Conservation (phyloP, 2,113 vertebrate genomes). For the Bothrops jararaca region DNA sequence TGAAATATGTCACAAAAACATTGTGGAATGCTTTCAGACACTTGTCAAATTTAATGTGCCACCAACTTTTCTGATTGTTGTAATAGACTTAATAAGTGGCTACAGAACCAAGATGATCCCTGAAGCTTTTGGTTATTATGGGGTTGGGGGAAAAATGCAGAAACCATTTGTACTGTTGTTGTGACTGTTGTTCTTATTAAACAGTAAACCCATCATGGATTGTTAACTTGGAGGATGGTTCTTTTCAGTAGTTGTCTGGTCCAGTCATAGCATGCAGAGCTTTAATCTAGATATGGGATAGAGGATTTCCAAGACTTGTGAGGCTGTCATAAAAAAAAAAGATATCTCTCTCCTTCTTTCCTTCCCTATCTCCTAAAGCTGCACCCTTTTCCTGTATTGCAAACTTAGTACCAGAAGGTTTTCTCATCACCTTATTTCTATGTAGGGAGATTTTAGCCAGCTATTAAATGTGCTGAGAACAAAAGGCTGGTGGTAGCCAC, state of each 20-base stretch:
- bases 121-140: neutral
- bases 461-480: neutral
- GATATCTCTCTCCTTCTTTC: neutral
- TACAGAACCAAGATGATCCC: neutral
- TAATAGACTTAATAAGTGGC: neutral
- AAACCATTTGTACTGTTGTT: neutral
- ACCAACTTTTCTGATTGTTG: neutral
- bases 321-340: neutral
- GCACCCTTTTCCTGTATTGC: neutral
- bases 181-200: neutral
- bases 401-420: neutral
- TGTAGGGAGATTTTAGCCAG: neutral
- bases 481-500: neutral
- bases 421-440: neutral
- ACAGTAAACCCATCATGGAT: neutral
- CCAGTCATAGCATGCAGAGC: neutral
- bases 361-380: neutral
- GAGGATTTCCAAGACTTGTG: neutral
- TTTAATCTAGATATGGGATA: neutral
- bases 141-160: too few relatives aligned
- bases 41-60: neutral
- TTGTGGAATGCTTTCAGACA: neutral
- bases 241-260: neutral
- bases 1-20: neutral
- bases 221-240: neutral